Evolutionary conservation across 2,888 invertebrate species (phyloP).

Genomic region (Eupithecia centaureata): DNA sequence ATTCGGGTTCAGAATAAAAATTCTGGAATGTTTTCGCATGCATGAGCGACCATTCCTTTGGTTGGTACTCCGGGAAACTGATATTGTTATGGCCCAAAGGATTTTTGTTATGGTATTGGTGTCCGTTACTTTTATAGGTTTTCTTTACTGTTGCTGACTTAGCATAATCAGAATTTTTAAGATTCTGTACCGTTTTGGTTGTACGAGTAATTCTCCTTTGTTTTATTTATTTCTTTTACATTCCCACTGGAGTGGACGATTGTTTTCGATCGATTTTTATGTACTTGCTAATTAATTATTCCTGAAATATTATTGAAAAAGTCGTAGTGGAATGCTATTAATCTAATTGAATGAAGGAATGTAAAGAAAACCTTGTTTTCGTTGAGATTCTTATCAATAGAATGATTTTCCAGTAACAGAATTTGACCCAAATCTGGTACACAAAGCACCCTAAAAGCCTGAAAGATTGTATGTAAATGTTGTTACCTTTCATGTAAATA

Average conservation of each 20-base stretch:
- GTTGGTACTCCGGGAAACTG: slow-evolving; percentile 31
- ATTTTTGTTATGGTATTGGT: slow-evolving; percentile 28
- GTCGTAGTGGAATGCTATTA: neutral
- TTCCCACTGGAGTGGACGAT: no score
- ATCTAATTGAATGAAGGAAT: neutral
- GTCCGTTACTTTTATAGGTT: slow-evolving; percentile 23
- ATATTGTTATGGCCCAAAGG: slow-evolving; percentile 38
- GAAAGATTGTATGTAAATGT: slow-evolving; percentile 13
- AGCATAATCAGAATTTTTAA: no score
- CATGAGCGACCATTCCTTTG: slow-evolving; percentile 29
- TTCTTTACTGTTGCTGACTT: slow-evolving; percentile 13
- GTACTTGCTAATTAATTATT: no score
- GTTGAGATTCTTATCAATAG: neutral
- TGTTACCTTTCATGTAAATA: slow-evolving; percentile 17
- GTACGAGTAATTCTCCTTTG: no score
- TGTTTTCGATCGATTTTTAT: no score
- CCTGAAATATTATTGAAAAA: neutral
- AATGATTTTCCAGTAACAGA: neutral
- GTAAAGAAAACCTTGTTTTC: neutral
- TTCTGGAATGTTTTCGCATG: slow-evolving; percentile 30
- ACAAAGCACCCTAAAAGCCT: neutral
- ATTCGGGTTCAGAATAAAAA: slow-evolving; percentile 34
- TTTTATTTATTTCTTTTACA: neutral
- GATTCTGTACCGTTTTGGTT: no score
- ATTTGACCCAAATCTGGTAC: neutral